Evolutionary conservation across 2,113 vertebrate genomes (phyloP).

Genomic region (Nettapus auritus): DNA sequence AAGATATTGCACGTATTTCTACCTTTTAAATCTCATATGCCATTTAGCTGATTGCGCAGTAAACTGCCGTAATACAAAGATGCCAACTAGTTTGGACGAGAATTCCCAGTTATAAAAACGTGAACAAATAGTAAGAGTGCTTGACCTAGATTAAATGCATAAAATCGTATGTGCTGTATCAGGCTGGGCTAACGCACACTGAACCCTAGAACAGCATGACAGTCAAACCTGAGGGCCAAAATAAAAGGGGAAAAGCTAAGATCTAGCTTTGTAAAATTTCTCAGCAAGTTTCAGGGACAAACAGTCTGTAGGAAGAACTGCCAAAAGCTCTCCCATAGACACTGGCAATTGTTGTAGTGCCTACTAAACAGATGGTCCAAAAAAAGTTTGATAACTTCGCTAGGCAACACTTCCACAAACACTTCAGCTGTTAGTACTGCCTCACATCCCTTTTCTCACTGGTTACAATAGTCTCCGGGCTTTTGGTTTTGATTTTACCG

Average conservation of each 20-base stretch:
- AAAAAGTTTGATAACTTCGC: background rate
- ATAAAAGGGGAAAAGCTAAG: background rate
- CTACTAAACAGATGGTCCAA: background rate
- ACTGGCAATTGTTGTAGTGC: background rate
- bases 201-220: rapidly evolving
- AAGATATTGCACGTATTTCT: background rate
- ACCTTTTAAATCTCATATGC: background rate
- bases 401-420: background rate
- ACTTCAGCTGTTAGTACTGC: background rate
- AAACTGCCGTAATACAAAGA: background rate
- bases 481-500: background rate
- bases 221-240: background rate
- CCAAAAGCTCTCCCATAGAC: background rate
- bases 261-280: background rate
- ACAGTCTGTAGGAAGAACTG: background rate
- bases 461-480: background rate
- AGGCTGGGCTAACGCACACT: background rate
- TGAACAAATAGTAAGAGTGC: background rate
- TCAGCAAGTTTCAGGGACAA: background rate
- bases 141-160: background rate
- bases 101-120: background rate
- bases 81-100: background rate
- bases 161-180: background rate
- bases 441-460: background rate
- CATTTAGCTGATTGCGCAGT: background rate